Percentiles rank a stretch among this genome's conserved stretches.
Evolutionary conservation across 1,140 invertebrate species (phyloP).

Genomic region (Latrodectus geometricus): DNA sequence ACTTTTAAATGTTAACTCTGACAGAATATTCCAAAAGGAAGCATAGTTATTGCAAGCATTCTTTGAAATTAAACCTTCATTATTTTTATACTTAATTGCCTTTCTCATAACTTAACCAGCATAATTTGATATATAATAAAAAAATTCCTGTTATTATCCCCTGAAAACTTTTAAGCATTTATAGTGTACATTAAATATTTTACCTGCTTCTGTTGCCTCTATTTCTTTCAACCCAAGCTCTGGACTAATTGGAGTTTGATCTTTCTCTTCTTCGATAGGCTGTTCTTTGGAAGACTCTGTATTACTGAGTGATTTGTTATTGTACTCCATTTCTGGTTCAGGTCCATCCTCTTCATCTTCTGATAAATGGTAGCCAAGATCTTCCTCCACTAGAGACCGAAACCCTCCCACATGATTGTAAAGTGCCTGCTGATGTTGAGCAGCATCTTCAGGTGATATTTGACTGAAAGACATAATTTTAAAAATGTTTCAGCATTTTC

Average conservation of each 20-base stretch:
- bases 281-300: constrained; percentile 44
- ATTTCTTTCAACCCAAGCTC: neutral
- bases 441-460: constrained; percentile 23
- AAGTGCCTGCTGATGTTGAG: neutral
- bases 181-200: neutral
- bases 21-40: no score
- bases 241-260: neutral
- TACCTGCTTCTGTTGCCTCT: constrained; percentile 4
- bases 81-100: no score
- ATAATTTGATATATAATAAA: no score
- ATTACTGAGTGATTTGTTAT: constrained; percentile 37
- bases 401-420: constrained; percentile 34
- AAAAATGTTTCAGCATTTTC: no score
- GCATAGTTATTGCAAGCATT: no score
- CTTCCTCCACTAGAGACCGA: neutral
- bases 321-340: constrained; percentile 48
- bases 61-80: no score
- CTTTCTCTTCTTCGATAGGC: neutral
- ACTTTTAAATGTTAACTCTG: no score
- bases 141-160: no score
- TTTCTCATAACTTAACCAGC: no score
- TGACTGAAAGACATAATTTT: neutral
- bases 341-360: constrained; percentile 42
- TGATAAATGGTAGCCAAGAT: constrained; percentile 8
- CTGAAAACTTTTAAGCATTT: no score